A percentile compares a stretch with the other conserved stretches of the same genome.
Conservation (phyloP, 2,113 vertebrate genomes). For the Girardinichthys multiradiatus region DNA sequence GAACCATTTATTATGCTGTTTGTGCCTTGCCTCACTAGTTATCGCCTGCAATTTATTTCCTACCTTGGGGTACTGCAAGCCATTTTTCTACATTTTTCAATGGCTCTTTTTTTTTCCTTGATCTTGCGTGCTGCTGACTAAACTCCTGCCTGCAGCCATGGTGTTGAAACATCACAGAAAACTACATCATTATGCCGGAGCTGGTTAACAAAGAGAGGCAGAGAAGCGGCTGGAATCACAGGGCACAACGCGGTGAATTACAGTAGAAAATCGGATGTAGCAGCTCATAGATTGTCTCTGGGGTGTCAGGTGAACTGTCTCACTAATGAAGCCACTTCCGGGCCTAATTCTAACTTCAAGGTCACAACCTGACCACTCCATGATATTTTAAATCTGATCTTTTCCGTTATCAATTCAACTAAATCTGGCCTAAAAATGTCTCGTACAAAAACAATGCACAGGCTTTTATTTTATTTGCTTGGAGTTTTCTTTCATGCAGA, state of each 20-base stretch:
- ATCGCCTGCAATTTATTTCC: conserved; percentile 83
- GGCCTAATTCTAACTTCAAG: conserved; percentile 55
- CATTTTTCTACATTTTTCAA: conserved; percentile 79
- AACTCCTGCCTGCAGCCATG: conserved; percentile 81
- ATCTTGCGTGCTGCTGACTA: conserved; percentile 77
- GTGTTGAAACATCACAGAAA: conserved; percentile 82
- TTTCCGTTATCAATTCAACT: conserved; percentile 37
- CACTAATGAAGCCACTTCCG: conserved; percentile 58
- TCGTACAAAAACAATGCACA: background rate
- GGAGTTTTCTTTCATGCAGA: background rate
- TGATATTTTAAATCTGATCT: conserved; percentile 31
- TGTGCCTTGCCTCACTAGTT: conserved; percentile 78
- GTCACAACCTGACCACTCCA: conserved; percentile 45
- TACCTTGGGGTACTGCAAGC: conserved; percentile 81
- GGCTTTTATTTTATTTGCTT: background rate
- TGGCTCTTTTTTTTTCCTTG: conserved; percentile 32
- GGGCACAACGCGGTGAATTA: conserved; percentile 66
- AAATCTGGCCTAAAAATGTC: background rate
- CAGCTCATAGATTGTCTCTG: conserved; percentile 38
- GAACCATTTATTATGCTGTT: conserved; percentile 83
- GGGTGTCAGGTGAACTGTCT: conserved; percentile 46
- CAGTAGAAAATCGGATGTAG: conserved; percentile 50
- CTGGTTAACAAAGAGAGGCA: conserved; percentile 79
- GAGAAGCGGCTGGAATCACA: conserved; percentile 72
- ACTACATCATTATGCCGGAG: conserved; percentile 79